Percentiles rank a stretch among this genome's conserved stretches.
These are phyloP conservation scores for Conus betulinus DNA, from an alignment of 1,140 invertebrate species.

Conservation along the genomic window DNA sequence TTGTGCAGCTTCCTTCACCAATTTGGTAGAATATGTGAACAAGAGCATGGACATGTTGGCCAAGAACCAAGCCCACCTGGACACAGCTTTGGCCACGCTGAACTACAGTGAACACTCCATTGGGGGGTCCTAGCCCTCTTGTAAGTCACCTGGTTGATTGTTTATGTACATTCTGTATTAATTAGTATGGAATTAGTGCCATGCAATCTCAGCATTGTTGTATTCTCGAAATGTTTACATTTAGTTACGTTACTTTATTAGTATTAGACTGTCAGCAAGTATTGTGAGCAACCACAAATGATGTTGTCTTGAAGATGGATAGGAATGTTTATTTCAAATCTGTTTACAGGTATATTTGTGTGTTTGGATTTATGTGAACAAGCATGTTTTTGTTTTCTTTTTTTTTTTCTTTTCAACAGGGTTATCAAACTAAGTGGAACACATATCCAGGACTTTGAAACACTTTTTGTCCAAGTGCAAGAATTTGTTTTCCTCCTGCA, in stretches of 20 bases:
- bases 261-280: too few species aligned
- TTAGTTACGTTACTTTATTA: too few species aligned
- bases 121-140: constrained; percentile 91
- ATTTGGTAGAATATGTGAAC: constrained; percentile 86
- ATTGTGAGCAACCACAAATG: too few species aligned
- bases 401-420: constrained; percentile 51
- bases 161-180: too few species aligned
- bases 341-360: too few species aligned
- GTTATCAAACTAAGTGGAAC: constrained; percentile 73
- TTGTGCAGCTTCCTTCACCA: constrained; percentile 85
- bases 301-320: too few species aligned
- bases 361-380: too few species aligned
- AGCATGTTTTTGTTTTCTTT: neutral
- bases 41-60: constrained; percentile 88
- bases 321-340: too few species aligned
- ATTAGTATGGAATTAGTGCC: too few species aligned
- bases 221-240: too few species aligned
- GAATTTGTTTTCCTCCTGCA: constrained; percentile 90
- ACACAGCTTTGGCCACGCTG: constrained; percentile 91
- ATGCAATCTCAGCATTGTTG: too few species aligned
- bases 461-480: constrained; percentile 80
- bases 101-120: constrained; percentile 92
- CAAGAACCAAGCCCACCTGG: constrained; percentile 88
- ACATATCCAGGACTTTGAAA: constrained; percentile 76
- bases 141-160: constrained; percentile 73